Base-by-base conservation (phyloP, 2,797 vertebrate genomes). In the Anguilla megastoma region DNA sequence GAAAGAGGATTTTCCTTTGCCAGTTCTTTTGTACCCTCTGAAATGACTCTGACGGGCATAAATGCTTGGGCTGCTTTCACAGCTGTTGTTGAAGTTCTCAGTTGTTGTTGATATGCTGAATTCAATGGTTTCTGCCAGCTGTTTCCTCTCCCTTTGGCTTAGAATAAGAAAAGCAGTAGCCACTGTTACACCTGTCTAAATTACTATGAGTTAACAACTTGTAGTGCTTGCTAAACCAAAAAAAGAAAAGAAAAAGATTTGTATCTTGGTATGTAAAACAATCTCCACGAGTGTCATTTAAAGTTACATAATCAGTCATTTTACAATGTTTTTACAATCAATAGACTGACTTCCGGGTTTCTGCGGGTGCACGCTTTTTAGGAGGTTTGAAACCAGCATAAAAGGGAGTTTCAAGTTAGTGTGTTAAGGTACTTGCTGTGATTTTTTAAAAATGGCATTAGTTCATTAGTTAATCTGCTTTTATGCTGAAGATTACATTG, bases 1-100 rank as follows among this genome's bases (percentile, higher is more conserved):
- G 69, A 86, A 91, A 93, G 94, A 95, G 94, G 93, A 95, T 95
- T 94, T 94, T 90, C 69, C 86, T 89, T 91, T 92, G 91, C 92
- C 92, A 88, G 87, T 69, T 86, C 90, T 89, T 90, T 50, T 91
- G 88, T 91, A 92, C 90, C 63, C 85, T 85, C 52, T 90, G 90
- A 88, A 88, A 86, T 92, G 3, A 87, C 91, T 91, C 89, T 88
- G 88, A 89, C 86, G 74, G 90, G 79, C 69, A 83, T 84, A 88
- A 45, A 54, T 54, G 63, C 82, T 76, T 16, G 79, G 33, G 36
- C 48, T 85, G 88, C 76, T 91, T 87, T 85, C 90, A 90, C 91
- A 92, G 92, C 91, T 93, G 91, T 91, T 93, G 89, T 87, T 85
- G 56, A 90, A 86, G 88, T 90, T 89, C 90, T 85, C 88, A 27